Conservation (phyloP, 2,888 invertebrate species). For the Leptinotarsa juncta region DNA sequence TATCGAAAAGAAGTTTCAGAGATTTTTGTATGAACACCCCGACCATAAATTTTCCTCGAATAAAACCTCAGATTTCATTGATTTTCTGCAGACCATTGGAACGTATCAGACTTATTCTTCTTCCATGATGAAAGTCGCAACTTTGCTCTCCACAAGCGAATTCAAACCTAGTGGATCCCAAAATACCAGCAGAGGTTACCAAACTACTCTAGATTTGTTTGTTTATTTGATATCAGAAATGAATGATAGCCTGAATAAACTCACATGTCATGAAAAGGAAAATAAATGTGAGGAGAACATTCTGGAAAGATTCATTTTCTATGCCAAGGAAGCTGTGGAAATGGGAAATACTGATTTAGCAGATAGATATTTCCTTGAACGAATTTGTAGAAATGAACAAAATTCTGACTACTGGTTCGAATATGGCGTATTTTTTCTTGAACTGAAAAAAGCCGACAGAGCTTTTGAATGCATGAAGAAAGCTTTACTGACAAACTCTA, state of each 20-base stretch:
- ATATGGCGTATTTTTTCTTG: conserved; percentile 60
- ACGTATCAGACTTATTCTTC: conserved; percentile 55
- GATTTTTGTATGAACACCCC: conserved; percentile 49
- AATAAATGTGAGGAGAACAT: conserved; percentile 33
- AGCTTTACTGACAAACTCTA: conserved; percentile 53
- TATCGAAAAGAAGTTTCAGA: conserved; percentile 56
- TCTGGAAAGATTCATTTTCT: conserved; percentile 51
- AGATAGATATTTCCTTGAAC: conserved; percentile 58
- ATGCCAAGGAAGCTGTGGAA: conserved; percentile 62
- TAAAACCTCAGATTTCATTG: conserved; percentile 44
- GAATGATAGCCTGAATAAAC: conserved; percentile 55
- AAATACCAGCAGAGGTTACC: conserved; percentile 45
- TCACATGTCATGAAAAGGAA: conserved; percentile 45
- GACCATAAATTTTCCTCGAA: conserved; percentile 30
- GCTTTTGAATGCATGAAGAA: conserved; percentile 60
- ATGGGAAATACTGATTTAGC: conserved; percentile 55
- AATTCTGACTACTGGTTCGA: conserved; percentile 61
- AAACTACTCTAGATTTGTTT: conserved; percentile 57
- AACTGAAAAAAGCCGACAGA: conserved; percentile 54
- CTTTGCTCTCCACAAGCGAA: conserved; percentile 51
- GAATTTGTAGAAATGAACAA: conserved; percentile 54
- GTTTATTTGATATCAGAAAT: conserved; percentile 57
- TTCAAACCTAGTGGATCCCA: conserved; percentile 45
- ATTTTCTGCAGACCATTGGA: conserved; percentile 50
- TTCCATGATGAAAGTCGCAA: conserved; percentile 54